Percentiles rank a stretch among this genome's conserved stretches.
Conservation (phyloP, 2,797 vertebrate genomes). For the Varecia variegata region DNA sequence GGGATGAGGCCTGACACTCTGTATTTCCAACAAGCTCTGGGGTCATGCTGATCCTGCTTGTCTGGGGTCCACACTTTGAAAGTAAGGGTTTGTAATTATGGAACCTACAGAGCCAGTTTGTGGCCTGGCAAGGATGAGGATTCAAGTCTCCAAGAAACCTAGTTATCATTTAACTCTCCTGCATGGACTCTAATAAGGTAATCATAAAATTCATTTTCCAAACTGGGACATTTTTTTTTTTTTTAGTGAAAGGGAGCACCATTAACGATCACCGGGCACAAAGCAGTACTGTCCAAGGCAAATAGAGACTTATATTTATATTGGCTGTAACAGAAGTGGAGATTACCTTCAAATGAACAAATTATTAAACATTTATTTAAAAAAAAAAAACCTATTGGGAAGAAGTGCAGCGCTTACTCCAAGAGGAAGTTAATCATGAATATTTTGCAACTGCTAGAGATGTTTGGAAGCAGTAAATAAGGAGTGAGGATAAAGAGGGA, state of each 20-base stretch:
- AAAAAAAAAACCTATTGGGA: neutral
- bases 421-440: slow-evolving; percentile 47
- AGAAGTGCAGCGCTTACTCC: neutral
- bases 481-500: slow-evolving; percentile 27
- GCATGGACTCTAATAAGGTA: neutral
- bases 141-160: neutral
- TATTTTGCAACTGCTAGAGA: slow-evolving; percentile 44
- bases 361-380: neutral
- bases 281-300: neutral
- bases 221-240: neutral
- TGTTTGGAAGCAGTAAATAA: slow-evolving; percentile 40
- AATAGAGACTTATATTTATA: neutral
- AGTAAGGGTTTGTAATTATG: neutral
- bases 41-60: too few relatives aligned
- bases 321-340: neutral
- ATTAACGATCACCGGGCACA: neutral
- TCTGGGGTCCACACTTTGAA: neutral
- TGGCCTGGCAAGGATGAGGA: neutral
- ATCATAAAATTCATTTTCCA: neutral
- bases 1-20: neutral
- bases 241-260: neutral
- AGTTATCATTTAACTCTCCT: neutral
- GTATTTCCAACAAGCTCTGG: neutral
- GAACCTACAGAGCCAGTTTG: neutral
- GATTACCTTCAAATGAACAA: slow-evolving; percentile 31